Conservation (phyloP, 2,113 vertebrate species). For the Eidolon helvum region DNA sequence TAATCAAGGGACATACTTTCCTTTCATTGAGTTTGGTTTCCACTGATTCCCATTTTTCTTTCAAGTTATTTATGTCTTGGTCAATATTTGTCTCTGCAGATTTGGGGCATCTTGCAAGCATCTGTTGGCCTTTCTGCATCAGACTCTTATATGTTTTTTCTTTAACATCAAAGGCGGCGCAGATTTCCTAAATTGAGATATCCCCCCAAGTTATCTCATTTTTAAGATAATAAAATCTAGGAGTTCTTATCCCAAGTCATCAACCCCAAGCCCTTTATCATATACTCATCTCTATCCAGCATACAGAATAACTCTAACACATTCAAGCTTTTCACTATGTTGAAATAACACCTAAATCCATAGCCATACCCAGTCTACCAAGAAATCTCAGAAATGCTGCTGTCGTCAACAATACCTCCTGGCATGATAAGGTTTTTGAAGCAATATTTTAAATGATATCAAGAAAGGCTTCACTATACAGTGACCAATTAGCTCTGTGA, state of each 20-base stretch:
- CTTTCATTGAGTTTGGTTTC: conserved; percentile 93
- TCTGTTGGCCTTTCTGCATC: conserved; percentile 91
- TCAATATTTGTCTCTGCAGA: conserved; percentile 93
- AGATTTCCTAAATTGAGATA: conserved; percentile 90
- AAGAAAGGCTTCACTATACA: background rate
- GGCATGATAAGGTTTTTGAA: background rate
- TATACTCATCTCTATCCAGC: background rate
- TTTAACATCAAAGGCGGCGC: conserved; percentile 91
- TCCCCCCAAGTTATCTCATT: background rate
- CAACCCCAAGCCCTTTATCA: background rate
- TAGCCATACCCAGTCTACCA: fast-evolving
- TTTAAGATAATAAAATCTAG: conserved; percentile 4
- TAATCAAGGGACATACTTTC: conserved; percentile 87
- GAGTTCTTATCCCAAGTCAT: background rate
- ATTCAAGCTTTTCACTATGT: background rate
- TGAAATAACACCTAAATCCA: background rate
- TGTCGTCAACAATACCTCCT: background rate
- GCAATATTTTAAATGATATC: background rate
- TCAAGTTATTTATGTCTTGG: conserved; percentile 93
- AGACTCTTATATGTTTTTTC: conserved; percentile 91
- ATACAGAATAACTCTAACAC: background rate
- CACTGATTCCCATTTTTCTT: conserved; percentile 95
- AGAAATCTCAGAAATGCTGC: background rate
- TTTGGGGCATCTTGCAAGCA: conserved; percentile 88
- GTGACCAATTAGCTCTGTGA: background rate